phyloP scores from a whole-genome alignment of 2,113 vertebrate species.

The Hemibates koningsi region DNA sequence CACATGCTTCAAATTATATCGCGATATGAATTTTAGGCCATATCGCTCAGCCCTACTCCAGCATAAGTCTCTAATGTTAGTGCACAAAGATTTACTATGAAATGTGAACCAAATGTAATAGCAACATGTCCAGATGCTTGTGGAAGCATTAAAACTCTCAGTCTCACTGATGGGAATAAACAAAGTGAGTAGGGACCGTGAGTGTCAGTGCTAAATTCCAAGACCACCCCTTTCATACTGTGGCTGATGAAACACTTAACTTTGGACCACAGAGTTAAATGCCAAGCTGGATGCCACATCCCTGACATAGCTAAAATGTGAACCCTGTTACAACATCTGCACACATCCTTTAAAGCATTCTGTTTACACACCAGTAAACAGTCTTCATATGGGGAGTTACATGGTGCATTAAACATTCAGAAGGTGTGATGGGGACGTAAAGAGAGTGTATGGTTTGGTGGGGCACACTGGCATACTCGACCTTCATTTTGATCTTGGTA shows the following conservation, averaged over 20 bases:
- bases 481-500: not conserved
- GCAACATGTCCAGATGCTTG: not conserved
- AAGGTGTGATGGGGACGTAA: not conserved
- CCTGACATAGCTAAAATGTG: not conserved
- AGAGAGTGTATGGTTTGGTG: not conserved
- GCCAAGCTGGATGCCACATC: not conserved
- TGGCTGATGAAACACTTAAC: not conserved
- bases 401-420: not conserved
- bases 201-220: not conserved
- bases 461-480: not conserved
- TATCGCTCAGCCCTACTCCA: no score
- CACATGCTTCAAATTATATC: no score
- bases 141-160: not conserved
- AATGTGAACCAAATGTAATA: not conserved
- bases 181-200: not conserved
- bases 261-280: not conserved
- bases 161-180: not conserved
- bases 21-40: no score
- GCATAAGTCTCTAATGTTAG: not conserved
- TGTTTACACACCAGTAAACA: not conserved
- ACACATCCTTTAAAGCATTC: not conserved
- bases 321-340: not conserved
- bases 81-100: not conserved
- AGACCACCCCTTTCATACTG: not conserved
- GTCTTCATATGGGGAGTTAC: not conserved